Percentiles rank a stretch among this genome's conserved stretches.
phyloP scores from a whole-genome alignment of 2,888 invertebrate genomes.

The Ceramica pisi region DNA sequence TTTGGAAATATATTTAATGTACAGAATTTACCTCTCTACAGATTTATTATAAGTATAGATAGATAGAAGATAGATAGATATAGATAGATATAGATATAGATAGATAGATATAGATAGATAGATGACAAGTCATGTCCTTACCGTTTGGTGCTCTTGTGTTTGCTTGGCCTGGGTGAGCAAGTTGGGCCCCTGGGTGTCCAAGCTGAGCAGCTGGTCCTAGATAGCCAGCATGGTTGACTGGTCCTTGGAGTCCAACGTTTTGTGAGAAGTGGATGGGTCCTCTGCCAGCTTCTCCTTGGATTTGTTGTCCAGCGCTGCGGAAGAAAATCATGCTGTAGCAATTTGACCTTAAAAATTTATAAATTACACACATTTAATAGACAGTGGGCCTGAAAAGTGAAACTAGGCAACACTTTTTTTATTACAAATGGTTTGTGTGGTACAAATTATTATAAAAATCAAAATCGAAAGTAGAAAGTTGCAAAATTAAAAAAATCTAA shows the following conservation, averaged over 20 bases:
- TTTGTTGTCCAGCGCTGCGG: slow-evolving; percentile 61
- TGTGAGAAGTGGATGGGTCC: slow-evolving; percentile 71
- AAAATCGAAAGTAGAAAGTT: slow-evolving; percentile 53
- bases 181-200: slow-evolving; percentile 29
- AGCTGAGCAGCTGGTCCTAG: slow-evolving; percentile 65
- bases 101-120: too few relatives aligned
- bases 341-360: neutral
- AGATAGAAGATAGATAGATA: too few relatives aligned
- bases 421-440: too few relatives aligned
- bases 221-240: slow-evolving; percentile 59
- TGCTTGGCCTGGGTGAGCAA: slow-evolving; percentile 37
- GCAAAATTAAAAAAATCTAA: slow-evolving; percentile 8
- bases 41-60: too few relatives aligned
- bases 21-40: too few relatives aligned
- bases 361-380: too few relatives aligned
- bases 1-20: too few relatives aligned
- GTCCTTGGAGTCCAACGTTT: slow-evolving; percentile 73
- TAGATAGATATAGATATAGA: too few relatives aligned
- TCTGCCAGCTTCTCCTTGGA: slow-evolving; percentile 61
- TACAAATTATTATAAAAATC: neutral
- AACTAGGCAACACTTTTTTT: too few relatives aligned
- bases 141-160: slow-evolving; percentile 44
- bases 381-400: too few relatives aligned
- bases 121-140: too few relatives aligned
- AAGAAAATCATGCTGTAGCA: neutral